Evolutionary conservation across 2,113 vertebrate species (phyloP).

Genomic region (Pardalotus punctatus): DNA sequence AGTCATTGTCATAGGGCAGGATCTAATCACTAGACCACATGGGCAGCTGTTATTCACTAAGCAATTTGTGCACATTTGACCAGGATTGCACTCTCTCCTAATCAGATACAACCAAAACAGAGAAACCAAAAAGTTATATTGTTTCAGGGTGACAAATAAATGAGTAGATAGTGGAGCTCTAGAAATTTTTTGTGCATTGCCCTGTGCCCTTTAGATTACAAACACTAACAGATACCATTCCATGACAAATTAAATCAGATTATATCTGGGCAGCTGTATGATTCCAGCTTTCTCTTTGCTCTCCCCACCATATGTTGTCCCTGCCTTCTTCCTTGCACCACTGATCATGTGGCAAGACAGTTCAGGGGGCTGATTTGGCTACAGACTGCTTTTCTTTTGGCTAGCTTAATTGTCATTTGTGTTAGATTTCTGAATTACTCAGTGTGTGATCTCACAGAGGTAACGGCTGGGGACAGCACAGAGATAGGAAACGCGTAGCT

Average conservation of each 20-base stretch:
- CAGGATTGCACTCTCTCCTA: neutral
- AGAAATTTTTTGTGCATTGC: neutral
- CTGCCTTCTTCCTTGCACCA: neutral
- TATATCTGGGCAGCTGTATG: neutral
- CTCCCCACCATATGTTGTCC: neutral
- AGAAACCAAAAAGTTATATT: neutral
- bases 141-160: neutral
- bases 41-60: neutral
- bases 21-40: neutral
- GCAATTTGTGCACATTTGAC: neutral
- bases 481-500: accelerated
- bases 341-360: neutral
- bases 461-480: neutral
- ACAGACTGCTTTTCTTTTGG: neutral
- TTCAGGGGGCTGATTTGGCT: neutral
- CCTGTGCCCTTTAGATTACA: neutral
- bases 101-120: neutral
- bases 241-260: neutral
- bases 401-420: neutral
- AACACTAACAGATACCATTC: neutral
- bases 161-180: neutral
- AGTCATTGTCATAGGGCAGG: neutral
- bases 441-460: neutral
- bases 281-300: neutral
- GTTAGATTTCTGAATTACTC: neutral